Conservation (phyloP, 2,888 invertebrate genomes). For the Aporophyla lueneburgensis region DNA sequence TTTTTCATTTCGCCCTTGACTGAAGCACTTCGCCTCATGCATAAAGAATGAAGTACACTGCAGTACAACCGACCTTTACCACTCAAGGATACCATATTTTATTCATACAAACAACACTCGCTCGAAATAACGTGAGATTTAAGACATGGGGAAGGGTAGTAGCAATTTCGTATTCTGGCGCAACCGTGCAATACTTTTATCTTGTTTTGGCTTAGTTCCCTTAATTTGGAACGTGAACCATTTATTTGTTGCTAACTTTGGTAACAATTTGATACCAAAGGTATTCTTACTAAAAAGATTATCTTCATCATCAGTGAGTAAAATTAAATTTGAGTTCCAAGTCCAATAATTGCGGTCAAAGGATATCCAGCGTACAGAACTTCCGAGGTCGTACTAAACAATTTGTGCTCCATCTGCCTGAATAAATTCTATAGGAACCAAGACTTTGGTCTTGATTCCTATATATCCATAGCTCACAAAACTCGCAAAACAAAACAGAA, state of each 20-base stretch:
- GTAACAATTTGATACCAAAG: background rate
- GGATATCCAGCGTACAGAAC: too few relatives aligned
- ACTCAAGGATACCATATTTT: constrained; percentile 47
- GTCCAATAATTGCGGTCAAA: too few relatives aligned
- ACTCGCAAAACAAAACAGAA: constrained; percentile 17
- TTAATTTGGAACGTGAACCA: background rate
- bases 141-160: constrained; percentile 22
- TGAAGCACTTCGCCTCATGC: constrained; percentile 36
- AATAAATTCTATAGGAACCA: background rate
- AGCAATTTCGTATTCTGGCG: constrained; percentile 18
- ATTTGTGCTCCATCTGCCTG: background rate
- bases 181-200: background rate
- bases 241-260: background rate
- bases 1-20: constrained; percentile 54
- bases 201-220: background rate
- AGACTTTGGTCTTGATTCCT: too few relatives aligned
- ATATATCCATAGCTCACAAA: too few relatives aligned
- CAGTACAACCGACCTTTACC: constrained; percentile 56
- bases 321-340: background rate
- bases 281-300: background rate
- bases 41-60: constrained; percentile 57
- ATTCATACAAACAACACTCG: constrained; percentile 43
- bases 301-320: background rate
- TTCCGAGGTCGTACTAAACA: background rate
- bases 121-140: constrained; percentile 20